Percentiles rank a stretch among this genome's conserved stretches.
These are phyloP conservation scores for Petroica traversi DNA, from an alignment of 2,113 vertebrate species.

Conservation along the genomic window DNA sequence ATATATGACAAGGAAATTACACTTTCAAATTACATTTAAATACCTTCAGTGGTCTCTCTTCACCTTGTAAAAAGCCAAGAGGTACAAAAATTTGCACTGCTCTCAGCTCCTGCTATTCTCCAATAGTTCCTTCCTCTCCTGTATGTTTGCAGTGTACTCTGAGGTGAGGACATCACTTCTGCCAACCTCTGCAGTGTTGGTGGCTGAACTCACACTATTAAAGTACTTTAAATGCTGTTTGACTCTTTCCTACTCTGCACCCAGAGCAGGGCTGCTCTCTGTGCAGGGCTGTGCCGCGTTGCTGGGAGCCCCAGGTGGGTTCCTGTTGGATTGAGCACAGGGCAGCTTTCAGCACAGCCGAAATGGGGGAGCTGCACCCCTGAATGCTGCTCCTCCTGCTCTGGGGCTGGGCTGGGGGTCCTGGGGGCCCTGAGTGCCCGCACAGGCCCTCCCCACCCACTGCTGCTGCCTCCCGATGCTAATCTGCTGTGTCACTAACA, in stretches of 20 bases:
- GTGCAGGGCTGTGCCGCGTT: accelerated
- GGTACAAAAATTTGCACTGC: neutral
- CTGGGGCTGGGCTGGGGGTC: neutral
- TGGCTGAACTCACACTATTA: neutral
- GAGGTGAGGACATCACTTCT: neutral
- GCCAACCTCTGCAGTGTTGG: neutral
- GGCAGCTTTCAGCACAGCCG: accelerated
- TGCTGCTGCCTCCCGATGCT: slow-evolving; percentile 35
- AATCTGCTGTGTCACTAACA: slow-evolving; percentile 75
- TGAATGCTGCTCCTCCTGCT: accelerated
- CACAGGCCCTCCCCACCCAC: neutral
- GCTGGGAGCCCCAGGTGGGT: accelerated
- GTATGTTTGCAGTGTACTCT: neutral
- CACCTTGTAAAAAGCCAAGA: neutral
- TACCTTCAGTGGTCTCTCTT: neutral
- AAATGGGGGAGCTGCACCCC: neutral
- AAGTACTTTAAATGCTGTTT: neutral
- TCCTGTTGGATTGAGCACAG: accelerated
- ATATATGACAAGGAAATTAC: neutral
- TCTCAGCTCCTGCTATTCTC: neutral
- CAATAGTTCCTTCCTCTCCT: neutral
- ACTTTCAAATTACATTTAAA: neutral
- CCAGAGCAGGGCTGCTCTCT: neutral
- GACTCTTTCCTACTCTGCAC: neutral
- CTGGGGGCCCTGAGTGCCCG: neutral